Evolutionary conservation across 2,888 invertebrate genomes (phyloP), one percentile per base, ranked within the genome.

Genomic region (Gisinianus flammeolus): DNA sequence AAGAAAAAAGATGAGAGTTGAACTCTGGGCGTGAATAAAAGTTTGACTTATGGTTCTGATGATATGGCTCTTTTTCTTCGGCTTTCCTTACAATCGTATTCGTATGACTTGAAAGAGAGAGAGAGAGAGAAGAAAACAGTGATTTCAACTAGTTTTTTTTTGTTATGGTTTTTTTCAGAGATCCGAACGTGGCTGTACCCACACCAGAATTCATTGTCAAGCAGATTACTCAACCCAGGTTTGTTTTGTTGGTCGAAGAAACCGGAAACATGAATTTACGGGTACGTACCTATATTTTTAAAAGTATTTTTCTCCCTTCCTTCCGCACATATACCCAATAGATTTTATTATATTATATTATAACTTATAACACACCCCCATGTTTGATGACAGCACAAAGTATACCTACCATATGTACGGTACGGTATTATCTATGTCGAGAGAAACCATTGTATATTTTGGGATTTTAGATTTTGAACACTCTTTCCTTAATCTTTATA

Each of bases 201-300:
- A 58, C 83, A 72, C 83, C 84, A 76, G 83, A 85, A 76, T 85
- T 85, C 77, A 79, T 83, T 72, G 82, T 85, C 64, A 85, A 83
- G 76, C 84, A 85, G 80, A 82, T 85, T 76, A 81, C 81, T 62
- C 80, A 82, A 67, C 84, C 84, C 28, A 80, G 83, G 73, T 85
- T 85, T 77, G 84, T 85, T 31, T 76, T 85, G 76, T 72, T 85
- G 62, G 84, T 85, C 35, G 84, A 85, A 73, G 83, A 85, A 76
- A 83, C 84, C 64, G 84, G 84, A 79, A 85, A 85, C 79, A 83
- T 85, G 84, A 85, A 85, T 81, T 80, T 85, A 76, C 78, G 83
- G 83, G 84, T 85, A 81, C 77, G 81, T 68, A 44, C 44, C 44
- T 16, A 6, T 16, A 44, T 44, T 44, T 16, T 16, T 44, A 6